Conservation (phyloP, 2,888 invertebrate genomes). For the Callosobruchus maculatus region DNA sequence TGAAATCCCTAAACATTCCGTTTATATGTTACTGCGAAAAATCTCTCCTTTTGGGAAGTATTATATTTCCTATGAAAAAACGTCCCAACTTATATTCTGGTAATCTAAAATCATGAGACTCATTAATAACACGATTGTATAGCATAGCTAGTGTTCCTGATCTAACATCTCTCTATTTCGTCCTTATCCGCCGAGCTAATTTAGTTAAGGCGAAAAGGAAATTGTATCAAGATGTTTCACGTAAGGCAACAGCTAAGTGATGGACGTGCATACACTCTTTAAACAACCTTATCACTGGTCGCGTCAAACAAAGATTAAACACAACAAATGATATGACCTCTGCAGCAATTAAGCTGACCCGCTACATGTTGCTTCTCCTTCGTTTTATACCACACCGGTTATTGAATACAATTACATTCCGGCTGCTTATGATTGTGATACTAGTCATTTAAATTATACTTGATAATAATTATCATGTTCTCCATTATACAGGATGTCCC, state of each 20-base stretch:
- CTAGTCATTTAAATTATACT: neutral
- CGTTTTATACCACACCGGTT: slow-evolving; percentile 36
- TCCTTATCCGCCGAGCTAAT: neutral
- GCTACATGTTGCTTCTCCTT: slow-evolving; percentile 44
- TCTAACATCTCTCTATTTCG: neutral
- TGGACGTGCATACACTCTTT: slow-evolving; percentile 36
- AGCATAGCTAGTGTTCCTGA: neutral
- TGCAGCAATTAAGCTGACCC: slow-evolving; percentile 50
- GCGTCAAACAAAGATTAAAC: slow-evolving; percentile 45
- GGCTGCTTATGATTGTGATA: slow-evolving; percentile 16
- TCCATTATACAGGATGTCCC: too few relatives aligned
- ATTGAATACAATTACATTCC: slow-evolving; percentile 46
- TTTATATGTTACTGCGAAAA: too few relatives aligned
- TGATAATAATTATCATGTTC: neutral
- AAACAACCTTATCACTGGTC: slow-evolving; percentile 39
- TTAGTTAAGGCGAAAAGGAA: slow-evolving; percentile 12
- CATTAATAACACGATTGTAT: too few relatives aligned
- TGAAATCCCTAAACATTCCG: too few relatives aligned
- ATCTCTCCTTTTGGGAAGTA: too few relatives aligned
- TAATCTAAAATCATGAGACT: too few relatives aligned
- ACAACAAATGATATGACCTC: slow-evolving; percentile 51
- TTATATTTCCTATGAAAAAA: too few relatives aligned
- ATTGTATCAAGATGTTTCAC: slow-evolving; percentile 25
- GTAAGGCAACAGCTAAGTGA: slow-evolving; percentile 5
- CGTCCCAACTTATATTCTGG: too few relatives aligned